Evolutionary conservation across 2,888 invertebrate species (phyloP).

Genomic region (Zootermopsis nevadensis): DNA sequence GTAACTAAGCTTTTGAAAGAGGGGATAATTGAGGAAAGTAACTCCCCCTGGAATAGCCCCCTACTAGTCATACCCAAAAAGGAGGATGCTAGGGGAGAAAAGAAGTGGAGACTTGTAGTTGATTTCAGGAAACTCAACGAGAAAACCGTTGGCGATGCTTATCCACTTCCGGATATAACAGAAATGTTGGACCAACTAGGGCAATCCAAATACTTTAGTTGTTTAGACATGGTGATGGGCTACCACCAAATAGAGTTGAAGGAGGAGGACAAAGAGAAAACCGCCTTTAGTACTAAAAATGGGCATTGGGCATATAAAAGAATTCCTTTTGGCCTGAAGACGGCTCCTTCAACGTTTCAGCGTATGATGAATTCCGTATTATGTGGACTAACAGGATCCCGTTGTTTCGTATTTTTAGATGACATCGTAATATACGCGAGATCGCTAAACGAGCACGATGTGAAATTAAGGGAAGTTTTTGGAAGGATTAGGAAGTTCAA

Average conservation of each 20-base stretch:
- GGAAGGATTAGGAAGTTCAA: conserved; percentile 54
- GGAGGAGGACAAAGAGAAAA: conserved; percentile 13
- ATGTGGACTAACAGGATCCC: conserved; percentile 55
- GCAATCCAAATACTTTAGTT: too few relatives aligned
- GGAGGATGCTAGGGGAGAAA: too few relatives aligned
- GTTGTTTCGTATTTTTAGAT: conserved; percentile 54
- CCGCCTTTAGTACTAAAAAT: background rate
- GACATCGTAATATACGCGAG: conserved; percentile 58
- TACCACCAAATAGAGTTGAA: conserved; percentile 13
- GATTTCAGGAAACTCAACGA: too few relatives aligned
- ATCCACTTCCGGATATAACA: too few relatives aligned
- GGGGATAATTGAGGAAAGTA: too few relatives aligned
- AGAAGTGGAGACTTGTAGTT: too few relatives aligned
- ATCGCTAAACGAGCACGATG: conserved; percentile 55
- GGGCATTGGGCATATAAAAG: conserved; percentile 55
- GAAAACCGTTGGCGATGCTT: too few relatives aligned
- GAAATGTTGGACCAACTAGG: too few relatives aligned
- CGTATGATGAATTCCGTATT: conserved; percentile 57
- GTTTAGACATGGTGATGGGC: background rate
- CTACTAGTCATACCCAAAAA: too few relatives aligned
- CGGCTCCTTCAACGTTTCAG: conserved; percentile 57
- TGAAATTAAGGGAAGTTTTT: conserved; percentile 54
- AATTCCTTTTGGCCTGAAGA: conserved; percentile 56
- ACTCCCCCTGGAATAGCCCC: too few relatives aligned
- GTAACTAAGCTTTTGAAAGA: too few relatives aligned